A percentile compares a stretch with the other conserved stretches of the same genome.
These are phyloP conservation scores for Paradoxurus hermaphroditus DNA, from an alignment of 2,113 vertebrate genomes.

Conservation along the genomic window DNA sequence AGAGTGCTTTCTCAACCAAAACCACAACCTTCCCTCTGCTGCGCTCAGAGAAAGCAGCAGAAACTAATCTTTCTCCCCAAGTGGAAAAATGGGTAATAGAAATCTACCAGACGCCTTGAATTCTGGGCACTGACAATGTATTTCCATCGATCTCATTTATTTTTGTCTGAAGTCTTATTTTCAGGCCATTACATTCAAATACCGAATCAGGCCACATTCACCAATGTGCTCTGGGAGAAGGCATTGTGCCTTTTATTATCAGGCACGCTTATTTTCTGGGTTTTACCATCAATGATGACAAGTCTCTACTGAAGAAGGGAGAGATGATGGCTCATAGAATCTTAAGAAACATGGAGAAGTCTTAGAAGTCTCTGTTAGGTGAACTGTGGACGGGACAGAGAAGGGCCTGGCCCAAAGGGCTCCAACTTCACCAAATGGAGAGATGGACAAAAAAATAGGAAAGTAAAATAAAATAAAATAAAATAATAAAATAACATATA, in stretches of 20 bases:
- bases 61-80: slow-evolving; percentile 72
- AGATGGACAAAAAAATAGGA: background rate
- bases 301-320: background rate
- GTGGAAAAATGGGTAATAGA: slow-evolving; percentile 70
- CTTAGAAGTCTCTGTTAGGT: background rate
- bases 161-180: slow-evolving; percentile 71
- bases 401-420: background rate
- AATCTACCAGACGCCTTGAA: slow-evolving; percentile 59
- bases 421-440: background rate
- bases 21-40: slow-evolving; percentile 38
- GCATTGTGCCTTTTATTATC: slow-evolving; percentile 56
- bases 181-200: slow-evolving; percentile 68
- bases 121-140: slow-evolving; percentile 45
- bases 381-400: background rate
- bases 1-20: slow-evolving; percentile 70
- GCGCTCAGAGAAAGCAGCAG: slow-evolving; percentile 49
- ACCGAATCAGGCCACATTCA: slow-evolving; percentile 24
- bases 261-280: slow-evolving; percentile 41
- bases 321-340: background rate
- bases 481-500: background rate
- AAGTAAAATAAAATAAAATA: too few relatives aligned
- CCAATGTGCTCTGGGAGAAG: background rate
- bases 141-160: slow-evolving; percentile 69
- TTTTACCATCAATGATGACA: background rate
- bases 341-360: background rate